Base-by-base conservation (phyloP, 2,797 vertebrate species). In the Acanthopagrus latus region DNA sequence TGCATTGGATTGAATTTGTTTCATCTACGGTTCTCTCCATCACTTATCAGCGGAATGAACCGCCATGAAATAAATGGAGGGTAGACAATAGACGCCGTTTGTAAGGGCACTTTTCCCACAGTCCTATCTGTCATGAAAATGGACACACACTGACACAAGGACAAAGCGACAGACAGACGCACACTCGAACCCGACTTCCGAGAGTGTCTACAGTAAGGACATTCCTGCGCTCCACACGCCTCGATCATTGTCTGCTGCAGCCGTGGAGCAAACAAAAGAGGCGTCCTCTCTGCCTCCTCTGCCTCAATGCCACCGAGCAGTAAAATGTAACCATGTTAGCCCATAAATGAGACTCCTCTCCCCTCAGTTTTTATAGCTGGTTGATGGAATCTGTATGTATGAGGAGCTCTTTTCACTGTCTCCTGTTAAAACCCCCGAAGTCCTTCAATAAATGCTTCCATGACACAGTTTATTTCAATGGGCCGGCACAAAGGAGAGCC, bases 81-180 rank as follows among this genome's bases (percentile, higher is more conserved):
- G 59, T 14, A 76, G 81, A 94, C 93, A 94, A 94, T 92, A 25
- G 89, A 27, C 11, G 10, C 55, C 77, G 75, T 89, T 92, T 83
- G 91, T 89, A 86, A 91, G 92, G 89, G 71, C 90, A 92, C 88
- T 94, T 94, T 94, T 94, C 94, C 94, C 94, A 94, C 94, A 94
- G 89, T 90, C 90, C 86, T 85, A 83, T 92, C 88, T 93, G 92
- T 89, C 91, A 91, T 52, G 80, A 89, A 93, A 94, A 91, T 88
- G 92, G 92, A 93, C 92, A 92, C 91, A 91, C 91, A 92, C 86
- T 91, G 91, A 88, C 89, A 88, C 78, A 47, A 46, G 88, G 85
- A 93, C 92, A 94, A 94, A 93, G 85, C 86, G 52, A 83, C 85
- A 90, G 91, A 92, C 90, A 93, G 91, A 91, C 86, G 71, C 86